Conservation (phyloP, 2,888 invertebrate genomes). For the Polydesmus complanatus region DNA sequence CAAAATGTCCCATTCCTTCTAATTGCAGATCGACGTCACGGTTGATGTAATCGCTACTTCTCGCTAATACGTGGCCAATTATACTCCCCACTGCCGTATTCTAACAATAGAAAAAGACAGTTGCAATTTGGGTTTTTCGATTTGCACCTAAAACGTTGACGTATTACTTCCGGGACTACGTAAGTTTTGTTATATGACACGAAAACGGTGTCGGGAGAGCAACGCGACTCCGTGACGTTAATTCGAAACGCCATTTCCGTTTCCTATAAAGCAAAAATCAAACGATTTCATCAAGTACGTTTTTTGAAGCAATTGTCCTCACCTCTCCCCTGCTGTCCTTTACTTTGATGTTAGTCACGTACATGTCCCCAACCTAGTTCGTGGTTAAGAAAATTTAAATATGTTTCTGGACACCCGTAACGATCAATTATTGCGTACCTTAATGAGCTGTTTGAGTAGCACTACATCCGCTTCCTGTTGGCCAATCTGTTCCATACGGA, state of each 20-base stretch:
- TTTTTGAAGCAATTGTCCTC: not conserved
- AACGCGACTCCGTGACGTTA: constrained; percentile 1
- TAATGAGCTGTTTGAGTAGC: not conserved
- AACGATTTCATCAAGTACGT: not conserved
- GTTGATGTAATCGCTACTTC: not conserved
- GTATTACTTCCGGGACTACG: not conserved
- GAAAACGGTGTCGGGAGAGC: constrained; percentile 5
- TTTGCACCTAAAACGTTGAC: not conserved
- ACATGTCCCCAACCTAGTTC: not conserved
- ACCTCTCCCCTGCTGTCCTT: not conserved
- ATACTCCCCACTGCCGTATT: not conserved
- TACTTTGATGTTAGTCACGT: not conserved
- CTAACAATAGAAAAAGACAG: not conserved
- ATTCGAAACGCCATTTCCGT: constrained; percentile 1
- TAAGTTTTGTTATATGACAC: not conserved
- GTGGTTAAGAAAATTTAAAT: not conserved
- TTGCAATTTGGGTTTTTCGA: not conserved
- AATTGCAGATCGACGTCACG: not conserved
- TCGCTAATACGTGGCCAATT: not conserved
- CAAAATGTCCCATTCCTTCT: not conserved
- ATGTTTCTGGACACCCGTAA: too few relatives aligned
- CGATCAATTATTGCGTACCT: too few relatives aligned
- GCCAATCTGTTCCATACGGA: not conserved
- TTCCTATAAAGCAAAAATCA: not conserved
- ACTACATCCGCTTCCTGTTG: not conserved